Evolutionary conservation across 2,797 vertebrate species (phyloP).

Genomic region (Sebastes cheni): DNA sequence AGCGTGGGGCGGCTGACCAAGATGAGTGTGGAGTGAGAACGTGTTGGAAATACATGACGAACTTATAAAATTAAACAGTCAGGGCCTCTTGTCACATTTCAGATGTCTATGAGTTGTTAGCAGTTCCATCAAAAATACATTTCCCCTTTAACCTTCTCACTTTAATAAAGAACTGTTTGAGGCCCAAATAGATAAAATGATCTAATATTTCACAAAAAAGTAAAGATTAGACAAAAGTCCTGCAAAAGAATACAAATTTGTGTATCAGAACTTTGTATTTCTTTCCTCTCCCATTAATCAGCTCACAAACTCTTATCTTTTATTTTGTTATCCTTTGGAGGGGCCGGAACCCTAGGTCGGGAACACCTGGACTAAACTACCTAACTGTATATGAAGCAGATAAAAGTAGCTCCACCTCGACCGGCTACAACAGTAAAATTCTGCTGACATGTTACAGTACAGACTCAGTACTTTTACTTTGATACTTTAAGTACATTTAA

Average conservation of each 20-base stretch:
- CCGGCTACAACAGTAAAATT: too few relatives aligned
- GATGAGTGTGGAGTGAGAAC: too few relatives aligned
- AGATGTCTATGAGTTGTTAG: too few relatives aligned
- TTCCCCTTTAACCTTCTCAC: neutral
- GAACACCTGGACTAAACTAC: neutral
- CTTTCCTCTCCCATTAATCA: neutral
- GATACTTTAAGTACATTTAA: neutral
- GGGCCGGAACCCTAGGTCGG: neutral
- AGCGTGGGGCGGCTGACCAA: too few relatives aligned
- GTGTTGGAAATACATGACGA: too few relatives aligned
- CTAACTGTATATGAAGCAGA: neutral
- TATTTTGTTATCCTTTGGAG: neutral
- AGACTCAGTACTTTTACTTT: neutral
- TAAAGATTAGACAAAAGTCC: neutral
- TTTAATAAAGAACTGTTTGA: neutral
- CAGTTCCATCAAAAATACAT: neutral
- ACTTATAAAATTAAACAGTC: too few relatives aligned
- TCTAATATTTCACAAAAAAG: neutral
- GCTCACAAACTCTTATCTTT: accelerated
- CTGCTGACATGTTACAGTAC: neutral
- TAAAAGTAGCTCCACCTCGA: too few relatives aligned
- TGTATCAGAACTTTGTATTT: neutral
- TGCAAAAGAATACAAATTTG: neutral
- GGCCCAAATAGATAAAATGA: neutral
- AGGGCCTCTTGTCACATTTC: too few relatives aligned